Evolutionary conservation across 1,140 invertebrate species (phyloP).

Genomic region (Acromyrmex echinatior): DNA sequence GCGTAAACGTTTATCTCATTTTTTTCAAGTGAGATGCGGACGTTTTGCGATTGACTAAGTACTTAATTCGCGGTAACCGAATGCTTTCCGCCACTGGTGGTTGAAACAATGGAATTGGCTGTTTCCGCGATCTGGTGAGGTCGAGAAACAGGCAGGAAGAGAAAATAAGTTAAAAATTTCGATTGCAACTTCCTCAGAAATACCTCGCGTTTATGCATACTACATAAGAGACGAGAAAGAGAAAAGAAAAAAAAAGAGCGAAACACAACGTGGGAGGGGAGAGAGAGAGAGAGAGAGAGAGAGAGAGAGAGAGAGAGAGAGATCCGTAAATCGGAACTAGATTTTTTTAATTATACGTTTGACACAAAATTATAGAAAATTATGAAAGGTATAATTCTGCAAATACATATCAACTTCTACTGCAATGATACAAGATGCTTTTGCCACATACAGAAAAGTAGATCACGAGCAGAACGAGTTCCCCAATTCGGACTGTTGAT

Average conservation of each 20-base stretch:
- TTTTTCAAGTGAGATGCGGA: conserved; percentile 2
- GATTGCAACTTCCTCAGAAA: conserved; percentile 24
- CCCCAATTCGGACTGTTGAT: conserved; percentile 25
- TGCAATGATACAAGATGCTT: background rate
- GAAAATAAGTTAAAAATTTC: conserved; percentile 59
- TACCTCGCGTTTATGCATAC: background rate
- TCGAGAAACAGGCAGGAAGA: conserved; percentile 30
- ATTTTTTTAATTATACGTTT: background rate
- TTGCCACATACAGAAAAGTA: conserved; percentile 34
- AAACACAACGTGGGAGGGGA: background rate
- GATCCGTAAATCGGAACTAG: background rate
- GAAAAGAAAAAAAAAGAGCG: background rate
- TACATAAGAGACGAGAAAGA: background rate
- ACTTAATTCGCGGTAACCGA: conserved; percentile 53
- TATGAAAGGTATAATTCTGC: background rate
- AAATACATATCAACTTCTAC: background rate
- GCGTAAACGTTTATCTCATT: conserved; percentile 15
- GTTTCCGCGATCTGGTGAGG: conserved; percentile 36
- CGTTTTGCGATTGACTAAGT: conserved; percentile 44
- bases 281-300: no score
- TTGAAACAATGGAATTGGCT: conserved; percentile 56
- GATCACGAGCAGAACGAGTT: conserved; percentile 54
- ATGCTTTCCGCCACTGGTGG: conserved; percentile 20
- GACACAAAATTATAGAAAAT: background rate
- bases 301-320: background rate